Evolutionary conservation across 1,140 invertebrate species (phyloP).

Genomic region (Sinella curviseta): DNA sequence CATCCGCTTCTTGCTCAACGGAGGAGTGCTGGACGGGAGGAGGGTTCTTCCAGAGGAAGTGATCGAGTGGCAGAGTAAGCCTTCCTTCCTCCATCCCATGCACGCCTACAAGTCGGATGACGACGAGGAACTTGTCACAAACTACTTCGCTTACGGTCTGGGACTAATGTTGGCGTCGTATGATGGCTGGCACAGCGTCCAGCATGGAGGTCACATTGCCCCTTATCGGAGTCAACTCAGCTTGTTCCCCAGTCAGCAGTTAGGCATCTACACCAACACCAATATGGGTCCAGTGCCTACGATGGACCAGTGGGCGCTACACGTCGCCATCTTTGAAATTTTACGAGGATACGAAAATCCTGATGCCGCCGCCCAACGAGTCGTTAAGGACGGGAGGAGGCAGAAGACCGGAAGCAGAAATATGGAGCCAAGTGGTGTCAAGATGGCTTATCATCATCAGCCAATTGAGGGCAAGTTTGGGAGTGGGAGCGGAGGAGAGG

Average conservation of each 20-base stretch:
- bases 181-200: neutral
- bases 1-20: constrained; percentile 6
- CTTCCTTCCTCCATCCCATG: neutral
- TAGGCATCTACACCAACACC: neutral
- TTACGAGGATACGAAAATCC: neutral
- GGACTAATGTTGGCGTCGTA: neutral
- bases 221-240: neutral
- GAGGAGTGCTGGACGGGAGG: neutral
- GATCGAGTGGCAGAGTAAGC: neutral
- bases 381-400: no score
- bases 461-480: neutral
- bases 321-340: neutral
- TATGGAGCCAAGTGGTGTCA: neutral
- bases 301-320: no score
- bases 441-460: neutral
- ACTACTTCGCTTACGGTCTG: neutral
- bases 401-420: neutral
- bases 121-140: neutral
- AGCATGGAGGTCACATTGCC: neutral
- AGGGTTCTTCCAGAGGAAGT: constrained; percentile 23
- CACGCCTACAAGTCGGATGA: neutral
- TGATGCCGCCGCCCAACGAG: no score
- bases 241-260: neutral
- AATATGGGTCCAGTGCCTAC: no score
- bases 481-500: neutral